Evolutionary conservation across 2,797 vertebrate species (phyloP).

Genomic region (Artibeus lituratus): DNA sequence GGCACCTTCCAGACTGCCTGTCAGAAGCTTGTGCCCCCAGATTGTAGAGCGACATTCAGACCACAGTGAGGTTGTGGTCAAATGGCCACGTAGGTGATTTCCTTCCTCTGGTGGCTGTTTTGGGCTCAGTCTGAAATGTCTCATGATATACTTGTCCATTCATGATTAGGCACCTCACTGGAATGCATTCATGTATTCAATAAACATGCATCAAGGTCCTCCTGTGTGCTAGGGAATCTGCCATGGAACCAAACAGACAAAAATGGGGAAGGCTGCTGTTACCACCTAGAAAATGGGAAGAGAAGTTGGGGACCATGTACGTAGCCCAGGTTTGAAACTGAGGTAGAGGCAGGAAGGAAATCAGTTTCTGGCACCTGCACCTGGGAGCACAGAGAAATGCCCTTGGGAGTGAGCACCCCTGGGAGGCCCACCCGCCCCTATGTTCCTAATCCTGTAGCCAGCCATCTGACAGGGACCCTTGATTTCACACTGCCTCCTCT

Average conservation of each 20-base stretch:
- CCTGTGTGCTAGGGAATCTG: neutral
- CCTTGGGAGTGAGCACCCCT: neutral
- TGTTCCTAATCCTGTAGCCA: neutral
- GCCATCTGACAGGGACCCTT: neutral
- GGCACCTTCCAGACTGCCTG: neutral
- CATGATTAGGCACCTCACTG: neutral
- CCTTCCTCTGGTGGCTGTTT: neutral
- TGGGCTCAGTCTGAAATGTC: neutral
- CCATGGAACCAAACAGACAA: neutral
- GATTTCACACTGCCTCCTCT: neutral
- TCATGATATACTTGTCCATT: neutral
- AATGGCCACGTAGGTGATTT: neutral
- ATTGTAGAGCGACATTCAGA: neutral
- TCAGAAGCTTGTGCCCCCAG: neutral
- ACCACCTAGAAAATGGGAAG: neutral
- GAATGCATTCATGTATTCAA: neutral
- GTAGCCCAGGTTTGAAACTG: neutral
- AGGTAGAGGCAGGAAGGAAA: neutral
- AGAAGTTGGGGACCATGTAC: neutral
- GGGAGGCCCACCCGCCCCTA: neutral
- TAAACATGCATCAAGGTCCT: neutral
- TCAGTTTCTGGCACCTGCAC: neutral
- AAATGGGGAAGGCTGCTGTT: neutral
- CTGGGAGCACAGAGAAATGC: neutral
- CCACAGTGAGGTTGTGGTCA: neutral